A percentile compares a stretch with the other conserved stretches of the same genome.
These are phyloP conservation scores for Yponomeuta plumbellus DNA, from an alignment of 2,888 invertebrate species.

Conservation along the genomic window DNA sequence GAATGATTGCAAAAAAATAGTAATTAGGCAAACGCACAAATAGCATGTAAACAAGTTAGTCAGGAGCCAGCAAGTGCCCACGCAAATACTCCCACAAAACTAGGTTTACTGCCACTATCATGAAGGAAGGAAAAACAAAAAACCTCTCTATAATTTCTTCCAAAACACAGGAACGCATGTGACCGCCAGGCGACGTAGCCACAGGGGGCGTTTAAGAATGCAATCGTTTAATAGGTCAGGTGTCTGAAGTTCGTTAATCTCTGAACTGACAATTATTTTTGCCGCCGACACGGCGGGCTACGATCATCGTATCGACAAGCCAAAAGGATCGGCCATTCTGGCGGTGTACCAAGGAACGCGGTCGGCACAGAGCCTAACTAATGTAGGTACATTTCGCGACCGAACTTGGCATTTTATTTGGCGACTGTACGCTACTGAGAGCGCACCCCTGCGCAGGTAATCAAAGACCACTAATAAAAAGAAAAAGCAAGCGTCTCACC, in stretches of 20 bases:
- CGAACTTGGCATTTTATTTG: constrained; percentile 67
- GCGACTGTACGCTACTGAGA: constrained; percentile 31
- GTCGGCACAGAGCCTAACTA: constrained; percentile 58
- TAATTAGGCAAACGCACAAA: constrained; percentile 48
- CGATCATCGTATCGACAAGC: constrained; percentile 67
- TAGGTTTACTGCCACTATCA: constrained; percentile 8
- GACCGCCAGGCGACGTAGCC: background rate
- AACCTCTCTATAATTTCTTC: background rate
- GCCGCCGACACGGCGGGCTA: constrained; percentile 58
- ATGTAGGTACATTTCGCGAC: constrained; percentile 59
- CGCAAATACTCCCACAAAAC: constrained; percentile 21
- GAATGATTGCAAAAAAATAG: constrained; percentile 20
- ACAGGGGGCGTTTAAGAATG: background rate
- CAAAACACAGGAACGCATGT: constrained; percentile 1
- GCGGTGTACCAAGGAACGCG: constrained; percentile 74
- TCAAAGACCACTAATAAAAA: background rate
- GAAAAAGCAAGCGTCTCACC: no score
- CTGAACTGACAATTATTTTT: constrained; percentile 72
- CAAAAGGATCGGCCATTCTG: constrained; percentile 74
- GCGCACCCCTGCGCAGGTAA: constrained; percentile 17
- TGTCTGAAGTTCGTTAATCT: constrained; percentile 73
- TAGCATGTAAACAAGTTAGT: constrained; percentile 64
- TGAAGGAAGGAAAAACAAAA: background rate
- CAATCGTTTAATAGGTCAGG: constrained; percentile 63
- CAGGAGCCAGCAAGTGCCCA: constrained; percentile 35